Evolutionary conservation across 2,113 vertebrate species (phyloP).

Genomic region (Motacilla tschutschensis): DNA sequence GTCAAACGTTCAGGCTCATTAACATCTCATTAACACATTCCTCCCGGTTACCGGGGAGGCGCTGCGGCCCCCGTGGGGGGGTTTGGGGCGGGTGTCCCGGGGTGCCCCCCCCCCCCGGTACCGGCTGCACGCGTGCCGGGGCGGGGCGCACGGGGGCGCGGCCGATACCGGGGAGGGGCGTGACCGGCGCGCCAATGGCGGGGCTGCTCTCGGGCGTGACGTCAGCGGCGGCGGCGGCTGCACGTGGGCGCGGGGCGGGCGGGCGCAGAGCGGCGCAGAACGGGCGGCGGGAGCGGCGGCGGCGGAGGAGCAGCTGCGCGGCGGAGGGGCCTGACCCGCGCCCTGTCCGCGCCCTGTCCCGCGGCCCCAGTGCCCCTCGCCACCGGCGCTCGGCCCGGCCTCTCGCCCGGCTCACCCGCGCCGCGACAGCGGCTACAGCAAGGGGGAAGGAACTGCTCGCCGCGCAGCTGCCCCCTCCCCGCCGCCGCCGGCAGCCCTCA

Average conservation of each 20-base stretch:
- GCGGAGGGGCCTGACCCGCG: neutral
- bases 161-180: neutral
- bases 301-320: neutral
- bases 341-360: neutral
- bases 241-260: too few relatives aligned
- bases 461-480: neutral
- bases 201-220: slow-evolving; percentile 22
- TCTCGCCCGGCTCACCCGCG: neutral
- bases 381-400: neutral
- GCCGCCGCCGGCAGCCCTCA: neutral
- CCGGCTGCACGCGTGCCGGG: neutral
- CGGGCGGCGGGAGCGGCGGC: slow-evolving; percentile 10
- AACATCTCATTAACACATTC: neutral
- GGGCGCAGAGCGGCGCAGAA: too few relatives aligned
- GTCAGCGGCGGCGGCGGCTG: slow-evolving; percentile 59
- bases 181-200: neutral
- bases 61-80: neutral
- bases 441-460: neutral
- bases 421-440: neutral
- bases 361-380: neutral
- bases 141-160: neutral
- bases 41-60: neutral
- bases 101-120: too few relatives aligned
- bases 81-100: neutral
- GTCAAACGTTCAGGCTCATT: neutral